Conservation (phyloP, 2,888 invertebrate genomes). For the Proisotoma minuta region DNA sequence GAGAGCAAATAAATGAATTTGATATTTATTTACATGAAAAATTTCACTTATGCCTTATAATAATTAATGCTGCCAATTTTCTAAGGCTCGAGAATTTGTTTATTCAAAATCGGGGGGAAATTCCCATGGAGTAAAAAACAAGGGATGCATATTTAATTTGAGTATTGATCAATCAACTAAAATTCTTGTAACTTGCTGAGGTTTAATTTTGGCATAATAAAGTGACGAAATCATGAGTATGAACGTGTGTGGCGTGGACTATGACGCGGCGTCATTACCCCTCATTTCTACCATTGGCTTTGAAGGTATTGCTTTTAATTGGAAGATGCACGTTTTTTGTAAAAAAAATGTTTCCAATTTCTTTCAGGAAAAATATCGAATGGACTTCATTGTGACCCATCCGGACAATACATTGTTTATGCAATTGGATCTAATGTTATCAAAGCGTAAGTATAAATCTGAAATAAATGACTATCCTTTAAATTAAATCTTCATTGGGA, state of each 20-base stretch:
- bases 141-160: no score
- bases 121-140: no score
- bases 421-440: slow-evolving; percentile 48
- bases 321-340: no score
- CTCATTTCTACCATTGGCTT: slow-evolving; percentile 46
- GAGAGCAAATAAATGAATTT: no score
- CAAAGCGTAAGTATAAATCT: slow-evolving; percentile 32
- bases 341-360: not conserved
- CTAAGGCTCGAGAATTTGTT: no score
- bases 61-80: no score
- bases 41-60: no score
- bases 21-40: no score
- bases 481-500: slow-evolving; percentile 48
- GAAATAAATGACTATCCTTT: not conserved
- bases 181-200: no score
- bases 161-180: no score
- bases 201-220: no score
- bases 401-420: slow-evolving; percentile 42
- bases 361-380: slow-evolving; percentile 40
- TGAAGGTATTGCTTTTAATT: slow-evolving; percentile 36
- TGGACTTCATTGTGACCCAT: slow-evolving; percentile 38
- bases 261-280: slow-evolving; percentile 35
- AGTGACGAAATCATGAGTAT: slow-evolving; percentile 18
- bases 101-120: no score
- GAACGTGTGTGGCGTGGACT: slow-evolving; percentile 32